Percentiles rank a stretch among this genome's conserved stretches.
These are phyloP conservation scores for Andrena hattorfiana DNA, from an alignment of 2,888 invertebrate species.

Conservation along the genomic window DNA sequence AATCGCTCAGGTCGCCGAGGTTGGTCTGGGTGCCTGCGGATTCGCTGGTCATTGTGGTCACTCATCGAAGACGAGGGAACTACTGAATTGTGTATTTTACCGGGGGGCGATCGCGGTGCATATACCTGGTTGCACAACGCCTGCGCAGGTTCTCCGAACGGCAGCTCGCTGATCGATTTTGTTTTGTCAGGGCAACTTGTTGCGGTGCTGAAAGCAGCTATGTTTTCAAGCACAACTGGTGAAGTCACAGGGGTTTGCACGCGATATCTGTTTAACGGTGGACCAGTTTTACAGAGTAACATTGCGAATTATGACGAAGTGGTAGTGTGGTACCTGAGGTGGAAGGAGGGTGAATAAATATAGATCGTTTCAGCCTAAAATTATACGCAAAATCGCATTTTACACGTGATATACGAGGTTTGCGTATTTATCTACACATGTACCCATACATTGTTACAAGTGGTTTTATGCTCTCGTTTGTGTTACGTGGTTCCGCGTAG, in stretches of 20 bases:
- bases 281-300: too few relatives aligned
- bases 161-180: not conserved
- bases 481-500: slow-evolving; percentile 32
- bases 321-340: too few relatives aligned
- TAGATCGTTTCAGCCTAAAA: not conserved
- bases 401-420: not conserved
- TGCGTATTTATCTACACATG: not conserved
- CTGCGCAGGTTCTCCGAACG: not conserved
- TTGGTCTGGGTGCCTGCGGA: too few relatives aligned
- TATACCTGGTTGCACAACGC: slow-evolving; percentile 1
- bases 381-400: not conserved
- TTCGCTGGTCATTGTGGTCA: not conserved
- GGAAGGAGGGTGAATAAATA: too few relatives aligned
- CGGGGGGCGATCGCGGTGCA: not conserved
- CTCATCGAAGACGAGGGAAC: not conserved
- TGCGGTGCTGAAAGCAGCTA: not conserved
- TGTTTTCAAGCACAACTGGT: not conserved
- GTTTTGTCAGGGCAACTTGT: not conserved
- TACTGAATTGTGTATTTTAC: slow-evolving; percentile 12
- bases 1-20: slow-evolving; percentile 32
- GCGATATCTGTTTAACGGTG: too few relatives aligned
- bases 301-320: too few relatives aligned
- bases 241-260: too few relatives aligned
- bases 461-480: not conserved
- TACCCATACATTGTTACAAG: not conserved